These are phyloP conservation scores for Podiceps cristatus DNA, from an alignment of 2,113 vertebrate genomes.

Conservation along the genomic window DNA sequence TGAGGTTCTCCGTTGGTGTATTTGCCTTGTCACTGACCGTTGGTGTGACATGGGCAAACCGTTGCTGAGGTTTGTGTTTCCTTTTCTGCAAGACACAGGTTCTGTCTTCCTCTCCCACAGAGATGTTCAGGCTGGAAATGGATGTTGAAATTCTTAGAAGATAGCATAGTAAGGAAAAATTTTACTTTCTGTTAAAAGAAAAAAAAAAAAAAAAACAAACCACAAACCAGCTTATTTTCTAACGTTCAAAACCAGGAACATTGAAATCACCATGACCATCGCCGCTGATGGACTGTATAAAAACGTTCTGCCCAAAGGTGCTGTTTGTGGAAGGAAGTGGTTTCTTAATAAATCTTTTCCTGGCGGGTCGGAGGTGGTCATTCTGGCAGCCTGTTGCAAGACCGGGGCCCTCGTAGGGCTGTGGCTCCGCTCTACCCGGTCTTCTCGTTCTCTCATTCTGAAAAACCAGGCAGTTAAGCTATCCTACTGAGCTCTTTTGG, in stretches of 20 bases:
- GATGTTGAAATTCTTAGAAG: neutral
- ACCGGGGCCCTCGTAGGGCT: neutral
- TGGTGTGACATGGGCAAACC: neutral
- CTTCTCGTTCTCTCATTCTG: neutral
- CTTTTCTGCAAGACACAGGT: neutral
- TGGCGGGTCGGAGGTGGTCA: neutral
- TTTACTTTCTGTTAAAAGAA: neutral
- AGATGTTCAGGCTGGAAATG: neutral
- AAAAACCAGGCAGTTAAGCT: neutral
- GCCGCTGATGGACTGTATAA: neutral
- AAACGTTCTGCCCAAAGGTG: neutral
- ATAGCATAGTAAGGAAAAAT: neutral
- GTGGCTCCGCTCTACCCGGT: neutral
- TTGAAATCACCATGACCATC: fast-evolving
- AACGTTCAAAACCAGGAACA: fast-evolving
- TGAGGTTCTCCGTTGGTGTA: fast-evolving
- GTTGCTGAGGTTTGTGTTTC: neutral
- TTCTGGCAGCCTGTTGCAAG: neutral
- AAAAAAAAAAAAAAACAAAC: neutral
- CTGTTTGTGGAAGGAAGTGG: neutral
- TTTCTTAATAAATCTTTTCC: neutral
- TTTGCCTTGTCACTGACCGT: neutral
- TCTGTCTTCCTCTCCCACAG: neutral
- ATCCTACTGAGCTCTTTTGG: neutral
- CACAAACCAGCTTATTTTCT: too few relatives aligned